These are phyloP conservation scores for Spheniscus mendiculus DNA, from an alignment of 2,113 vertebrate species.

Conservation along the genomic window DNA sequence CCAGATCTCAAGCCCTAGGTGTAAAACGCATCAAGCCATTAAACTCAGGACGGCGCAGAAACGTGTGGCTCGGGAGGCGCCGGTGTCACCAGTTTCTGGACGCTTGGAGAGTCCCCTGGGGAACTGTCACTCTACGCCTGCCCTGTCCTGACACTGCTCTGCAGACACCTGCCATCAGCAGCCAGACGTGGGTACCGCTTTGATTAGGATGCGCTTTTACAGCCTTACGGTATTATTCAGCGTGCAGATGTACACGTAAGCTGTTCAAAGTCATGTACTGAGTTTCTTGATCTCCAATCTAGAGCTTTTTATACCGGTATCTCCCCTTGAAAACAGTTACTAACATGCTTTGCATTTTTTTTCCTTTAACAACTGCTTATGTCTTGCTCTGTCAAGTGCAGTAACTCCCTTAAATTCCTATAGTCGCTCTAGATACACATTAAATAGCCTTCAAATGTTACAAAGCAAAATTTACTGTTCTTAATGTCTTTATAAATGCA, in stretches of 20 bases:
- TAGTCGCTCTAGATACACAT: not conserved
- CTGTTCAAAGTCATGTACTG: not conserved
- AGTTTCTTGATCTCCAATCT: not conserved
- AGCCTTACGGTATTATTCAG: too few relatives aligned
- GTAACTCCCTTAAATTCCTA: fast-evolving
- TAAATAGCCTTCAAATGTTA: not conserved
- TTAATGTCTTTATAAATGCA: fast-evolving
- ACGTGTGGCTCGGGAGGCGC: not conserved
- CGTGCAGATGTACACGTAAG: fast-evolving
- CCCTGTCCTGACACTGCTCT: not conserved
- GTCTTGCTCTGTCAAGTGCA: too few relatives aligned
- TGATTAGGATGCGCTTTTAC: fast-evolving
- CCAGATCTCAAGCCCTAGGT: too few relatives aligned
- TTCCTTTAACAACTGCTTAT: fast-evolving
- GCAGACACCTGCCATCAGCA: too few relatives aligned
- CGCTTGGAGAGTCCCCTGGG: not conserved
- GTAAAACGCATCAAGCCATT: not conserved
- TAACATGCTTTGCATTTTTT: not conserved
- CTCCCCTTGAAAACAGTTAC: not conserved
- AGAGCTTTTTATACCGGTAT: not conserved
- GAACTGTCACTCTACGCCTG: fast-evolving
- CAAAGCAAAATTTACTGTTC: too few relatives aligned
- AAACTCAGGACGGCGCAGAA: not conserved
- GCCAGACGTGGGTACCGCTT: not conserved
- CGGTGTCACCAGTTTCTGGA: not conserved